Percentiles rank a stretch among this genome's conserved stretches.
These are phyloP conservation scores for Grus americana DNA, from an alignment of 2,113 vertebrate species.

Conservation along the genomic window DNA sequence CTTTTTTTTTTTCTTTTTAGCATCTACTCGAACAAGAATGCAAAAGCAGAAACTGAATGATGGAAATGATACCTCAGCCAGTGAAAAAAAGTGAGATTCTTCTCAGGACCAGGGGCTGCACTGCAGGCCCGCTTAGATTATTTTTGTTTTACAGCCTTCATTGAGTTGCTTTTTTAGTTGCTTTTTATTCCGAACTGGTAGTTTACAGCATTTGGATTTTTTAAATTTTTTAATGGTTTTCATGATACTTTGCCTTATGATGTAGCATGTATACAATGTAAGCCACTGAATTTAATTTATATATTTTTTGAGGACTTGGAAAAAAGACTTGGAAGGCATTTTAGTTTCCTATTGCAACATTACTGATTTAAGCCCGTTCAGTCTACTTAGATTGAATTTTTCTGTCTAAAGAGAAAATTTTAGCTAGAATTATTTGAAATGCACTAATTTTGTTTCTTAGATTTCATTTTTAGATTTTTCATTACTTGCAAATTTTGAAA, in stretches of 20 bases:
- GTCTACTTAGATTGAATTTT: conserved; percentile 33
- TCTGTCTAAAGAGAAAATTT: conserved; percentile 24
- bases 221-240: conserved; percentile 2
- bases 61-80: conserved; percentile 78
- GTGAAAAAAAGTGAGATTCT: conserved; percentile 75
- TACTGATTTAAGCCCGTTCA: conserved; percentile 28
- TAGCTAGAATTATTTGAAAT: conserved; percentile 58
- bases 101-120: conserved; percentile 43
- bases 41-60: conserved; percentile 95
- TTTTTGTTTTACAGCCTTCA: neutral
- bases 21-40: conserved; percentile 91
- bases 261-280: conserved; percentile 66
- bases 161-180: conserved; percentile 57
- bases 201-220: conserved; percentile 42
- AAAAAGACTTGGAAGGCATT: conserved; percentile 43
- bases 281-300: conserved; percentile 80
- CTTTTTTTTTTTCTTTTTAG: conserved; percentile 56
- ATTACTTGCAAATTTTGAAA: conserved; percentile 48
- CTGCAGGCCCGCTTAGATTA: neutral
- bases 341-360: conserved; percentile 56
- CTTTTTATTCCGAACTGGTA: conserved; percentile 43
- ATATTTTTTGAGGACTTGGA: conserved; percentile 64
- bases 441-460: conserved; percentile 66
- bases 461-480: conserved; percentile 50
- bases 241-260: conserved; percentile 62